These are phyloP conservation scores for Troides aeacus DNA, from an alignment of 2,888 invertebrate species.

Conservation along the genomic window DNA sequence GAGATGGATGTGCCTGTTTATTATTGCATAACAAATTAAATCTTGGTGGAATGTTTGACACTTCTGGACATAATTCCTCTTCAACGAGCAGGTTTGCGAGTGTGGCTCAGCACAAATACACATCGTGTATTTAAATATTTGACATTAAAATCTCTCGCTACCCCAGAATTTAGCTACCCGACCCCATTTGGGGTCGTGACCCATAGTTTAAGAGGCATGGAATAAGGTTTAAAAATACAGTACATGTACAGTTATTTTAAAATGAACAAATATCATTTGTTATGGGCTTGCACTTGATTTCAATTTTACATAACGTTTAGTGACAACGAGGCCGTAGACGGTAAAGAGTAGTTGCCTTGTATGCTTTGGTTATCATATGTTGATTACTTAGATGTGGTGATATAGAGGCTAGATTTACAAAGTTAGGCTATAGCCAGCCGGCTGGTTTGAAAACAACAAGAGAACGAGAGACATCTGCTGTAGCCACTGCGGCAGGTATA, in stretches of 20 bases:
- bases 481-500: too few relatives aligned
- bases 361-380: too few relatives aligned
- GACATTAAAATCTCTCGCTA: neutral
- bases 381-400: too few relatives aligned
- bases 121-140: neutral
- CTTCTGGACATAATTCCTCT: neutral
- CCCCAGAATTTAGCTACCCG: neutral
- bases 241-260: neutral
- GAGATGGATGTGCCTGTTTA: neutral
- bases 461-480: too few relatives aligned
- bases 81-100: neutral
- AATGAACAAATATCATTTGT: too few relatives aligned
- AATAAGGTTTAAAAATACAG: neutral
- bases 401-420: too few relatives aligned
- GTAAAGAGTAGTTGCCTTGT: too few relatives aligned
- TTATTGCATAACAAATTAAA: constrained; percentile 2
- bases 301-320: too few relatives aligned
- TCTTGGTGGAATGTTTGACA: neutral
- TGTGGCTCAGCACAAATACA: neutral
- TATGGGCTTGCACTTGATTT: too few relatives aligned
- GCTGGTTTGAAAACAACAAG: too few relatives aligned
- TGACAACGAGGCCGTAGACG: too few relatives aligned
- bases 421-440: too few relatives aligned
- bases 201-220: neutral
- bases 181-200: neutral